phyloP scores from a whole-genome alignment of 2,113 vertebrate species.

The Sturnira hondurensis region DNA sequence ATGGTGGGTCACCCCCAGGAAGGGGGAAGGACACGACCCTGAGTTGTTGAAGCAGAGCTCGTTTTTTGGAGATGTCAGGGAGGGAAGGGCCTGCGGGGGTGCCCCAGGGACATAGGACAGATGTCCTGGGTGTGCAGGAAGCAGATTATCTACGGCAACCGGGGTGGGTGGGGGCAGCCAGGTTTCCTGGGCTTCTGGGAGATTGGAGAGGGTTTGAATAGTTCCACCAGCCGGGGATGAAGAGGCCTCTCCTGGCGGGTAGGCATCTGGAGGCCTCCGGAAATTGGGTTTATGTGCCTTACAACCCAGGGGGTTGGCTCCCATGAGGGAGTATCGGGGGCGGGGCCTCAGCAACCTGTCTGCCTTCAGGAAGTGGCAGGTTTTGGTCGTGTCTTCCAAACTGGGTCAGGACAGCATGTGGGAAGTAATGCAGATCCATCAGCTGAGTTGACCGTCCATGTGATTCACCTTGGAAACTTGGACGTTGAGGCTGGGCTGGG shows the following conservation, averaged over 20 bases:
- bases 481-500: not conserved
- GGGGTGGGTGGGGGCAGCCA: not conserved
- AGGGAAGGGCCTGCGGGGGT: too few species aligned
- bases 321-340: not conserved
- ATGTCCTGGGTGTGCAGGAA: too few species aligned
- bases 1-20: too few species aligned
- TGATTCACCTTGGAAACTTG: not conserved
- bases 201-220: not conserved
- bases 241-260: not conserved
- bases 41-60: too few species aligned
- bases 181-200: not conserved
- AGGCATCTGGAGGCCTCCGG: not conserved
- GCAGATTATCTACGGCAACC: too few species aligned
- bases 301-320: not conserved
- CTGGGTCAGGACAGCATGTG: not conserved
- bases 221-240: not conserved
- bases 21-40: too few species aligned
- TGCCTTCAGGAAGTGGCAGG: too few species aligned
- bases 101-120: too few species aligned
- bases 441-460: not conserved
- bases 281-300: too few species aligned
- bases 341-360: too few species aligned
- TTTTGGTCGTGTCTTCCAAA: not conserved
- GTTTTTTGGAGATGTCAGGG: too few species aligned
- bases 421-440: not conserved